Conservation (phyloP, 2,888 invertebrate species). For the Melanchra persicariae region DNA sequence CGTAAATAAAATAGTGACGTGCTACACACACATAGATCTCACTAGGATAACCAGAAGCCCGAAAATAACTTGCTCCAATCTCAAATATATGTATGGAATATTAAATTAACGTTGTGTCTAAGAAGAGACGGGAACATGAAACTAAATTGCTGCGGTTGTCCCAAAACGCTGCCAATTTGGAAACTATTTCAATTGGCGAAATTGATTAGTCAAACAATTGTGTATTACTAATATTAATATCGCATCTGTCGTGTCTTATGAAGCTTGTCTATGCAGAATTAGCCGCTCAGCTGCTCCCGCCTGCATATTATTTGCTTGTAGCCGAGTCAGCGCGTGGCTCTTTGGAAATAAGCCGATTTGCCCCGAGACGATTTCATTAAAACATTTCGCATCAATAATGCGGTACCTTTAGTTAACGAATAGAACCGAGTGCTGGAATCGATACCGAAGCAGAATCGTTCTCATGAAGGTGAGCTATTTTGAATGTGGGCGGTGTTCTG, state of each 20-base stretch:
- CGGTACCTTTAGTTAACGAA: conserved; percentile 46
- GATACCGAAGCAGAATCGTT: conserved; percentile 22
- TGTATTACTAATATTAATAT: conserved; percentile 62
- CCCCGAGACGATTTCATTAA: conserved; percentile 52
- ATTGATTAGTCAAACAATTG: conserved; percentile 53
- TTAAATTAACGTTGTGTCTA: conserved; percentile 27
- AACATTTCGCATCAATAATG: conserved; percentile 54
- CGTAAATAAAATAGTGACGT: conserved; percentile 62
- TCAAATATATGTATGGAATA: conserved; percentile 39
- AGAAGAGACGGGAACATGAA: conserved; percentile 22
- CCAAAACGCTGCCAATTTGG: conserved; percentile 34
- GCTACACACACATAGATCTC: conserved; percentile 29
- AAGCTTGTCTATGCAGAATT: conserved; percentile 74
- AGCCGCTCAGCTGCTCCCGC: conserved; percentile 71
- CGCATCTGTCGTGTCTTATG: conserved; percentile 61
- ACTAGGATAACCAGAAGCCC: conserved; percentile 24
- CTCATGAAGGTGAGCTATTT: conserved; percentile 37
- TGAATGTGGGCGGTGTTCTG: conserved; percentile 22
- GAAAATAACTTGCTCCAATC: conserved; percentile 26
- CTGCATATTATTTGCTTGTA: conserved; percentile 72
- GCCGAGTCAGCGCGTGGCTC: conserved; percentile 64
- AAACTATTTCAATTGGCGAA: conserved; percentile 40
- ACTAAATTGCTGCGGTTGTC: conserved; percentile 39
- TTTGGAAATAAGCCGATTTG: conserved; percentile 71
- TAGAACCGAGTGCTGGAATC: conserved; percentile 31